These are phyloP conservation scores for Sphinx pinastri DNA, from an alignment of 2,888 invertebrate species.

Conservation along the genomic window DNA sequence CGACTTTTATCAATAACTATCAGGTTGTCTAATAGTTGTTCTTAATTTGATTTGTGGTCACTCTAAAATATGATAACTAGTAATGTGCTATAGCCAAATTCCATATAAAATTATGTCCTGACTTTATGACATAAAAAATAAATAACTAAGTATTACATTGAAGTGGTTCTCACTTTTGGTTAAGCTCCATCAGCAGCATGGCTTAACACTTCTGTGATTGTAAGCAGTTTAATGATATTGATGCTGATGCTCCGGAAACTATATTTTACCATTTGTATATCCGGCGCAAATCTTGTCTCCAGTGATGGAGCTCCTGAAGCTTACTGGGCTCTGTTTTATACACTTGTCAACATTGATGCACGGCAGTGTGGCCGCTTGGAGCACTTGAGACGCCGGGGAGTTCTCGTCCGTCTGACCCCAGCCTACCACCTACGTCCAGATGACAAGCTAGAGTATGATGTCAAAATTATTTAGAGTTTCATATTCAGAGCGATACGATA, in stretches of 20 bases:
- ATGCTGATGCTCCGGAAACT: too few species aligned
- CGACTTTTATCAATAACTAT: too few species aligned
- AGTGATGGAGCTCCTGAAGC: conserved; percentile 53
- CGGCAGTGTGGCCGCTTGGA: conserved; percentile 53
- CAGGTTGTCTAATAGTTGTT: background rate
- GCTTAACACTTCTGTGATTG: too few species aligned
- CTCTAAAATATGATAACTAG: background rate
- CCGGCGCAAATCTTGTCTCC: conserved; percentile 63
- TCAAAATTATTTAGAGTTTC: background rate
- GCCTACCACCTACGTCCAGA: conserved; percentile 49
- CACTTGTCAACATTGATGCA: conserved; percentile 49
- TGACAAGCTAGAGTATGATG: background rate
- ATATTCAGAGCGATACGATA: too few species aligned
- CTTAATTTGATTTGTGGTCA: too few species aligned
- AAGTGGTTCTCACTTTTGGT: too few species aligned
- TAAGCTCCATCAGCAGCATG: too few species aligned
- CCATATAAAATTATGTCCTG: too few species aligned
- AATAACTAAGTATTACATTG: too few species aligned
- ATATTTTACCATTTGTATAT: conserved; percentile 48
- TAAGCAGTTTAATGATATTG: too few species aligned
- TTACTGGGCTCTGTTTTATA: conserved; percentile 39
- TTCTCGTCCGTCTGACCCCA: conserved; percentile 54
- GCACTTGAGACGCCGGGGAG: conserved; percentile 42
- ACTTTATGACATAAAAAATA: too few species aligned
- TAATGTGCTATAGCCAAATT: too few species aligned